Evolutionary conservation across 2,797 vertebrate species (phyloP), one percentile per base, ranked within the genome.

Genomic region (Mustela erminea): DNA sequence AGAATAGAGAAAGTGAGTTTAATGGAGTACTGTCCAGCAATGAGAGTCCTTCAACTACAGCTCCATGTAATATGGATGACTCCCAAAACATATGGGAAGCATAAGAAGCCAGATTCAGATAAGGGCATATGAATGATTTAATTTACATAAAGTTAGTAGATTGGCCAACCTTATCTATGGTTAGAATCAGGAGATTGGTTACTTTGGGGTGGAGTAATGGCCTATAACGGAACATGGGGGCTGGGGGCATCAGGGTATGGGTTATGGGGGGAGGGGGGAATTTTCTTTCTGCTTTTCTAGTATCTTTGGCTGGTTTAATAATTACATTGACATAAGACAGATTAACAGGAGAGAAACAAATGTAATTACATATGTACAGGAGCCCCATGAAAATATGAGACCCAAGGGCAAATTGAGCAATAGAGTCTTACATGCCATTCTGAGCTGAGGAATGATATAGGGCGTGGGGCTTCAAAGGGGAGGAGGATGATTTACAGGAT

Each of bases 81-180:
- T 94, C 41, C 87, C 49, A 82, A 35, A 75, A 41, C 35, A 86
- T 15, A 66, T n/a, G 9, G 68, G 58, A 29, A 49, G 35, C 74
- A 81, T 75, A 80, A 91, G 56, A 58, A 82, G n/a, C 38, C 82
- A 75, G 56, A 75, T 82, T 74, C 18, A 81, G 81, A 49, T 52
- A 7, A 72, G 49, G 4, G 11, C 35, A 23, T 74, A 43, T 60
- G 20, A 64, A 35, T 56, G 60, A 56, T 75, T 86, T 64, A 3
- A 87, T 74, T 81, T 87, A 49, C n/a, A 41, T 91, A 52, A 66
- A 68, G 13, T 46, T 85, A 74, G 90, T n/a, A 91, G 90, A 20
- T 15, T 41, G n/a, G 56, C 56, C 75, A 68, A 35, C n/a, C 58
- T 75, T 74, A 41, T 32, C 46, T 54, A 14, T 82, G n/a, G 12